Evolutionary conservation across 2,113 vertebrate species (phyloP).

Genomic region (Oryzias celebensis): DNA sequence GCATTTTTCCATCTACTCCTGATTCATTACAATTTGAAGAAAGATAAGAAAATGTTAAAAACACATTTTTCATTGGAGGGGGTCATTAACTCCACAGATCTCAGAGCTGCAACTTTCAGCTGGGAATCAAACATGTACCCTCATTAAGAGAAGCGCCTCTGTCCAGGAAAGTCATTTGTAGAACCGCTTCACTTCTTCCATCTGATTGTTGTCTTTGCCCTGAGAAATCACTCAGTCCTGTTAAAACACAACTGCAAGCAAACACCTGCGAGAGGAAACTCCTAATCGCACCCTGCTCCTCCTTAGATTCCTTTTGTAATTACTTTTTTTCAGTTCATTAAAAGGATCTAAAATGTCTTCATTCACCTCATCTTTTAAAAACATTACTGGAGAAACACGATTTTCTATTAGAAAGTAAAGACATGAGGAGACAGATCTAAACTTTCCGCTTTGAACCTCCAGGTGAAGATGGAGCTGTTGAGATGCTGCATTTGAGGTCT

Average conservation of each 20-base stretch:
- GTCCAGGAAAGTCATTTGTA: constrained; percentile 2
- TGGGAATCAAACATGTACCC: no score
- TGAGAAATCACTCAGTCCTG: constrained; percentile 5
- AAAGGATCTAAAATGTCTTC: no score
- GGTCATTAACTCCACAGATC: no score
- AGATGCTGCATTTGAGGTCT: not conserved
- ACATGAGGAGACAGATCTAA: not conserved
- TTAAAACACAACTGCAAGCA: not conserved
- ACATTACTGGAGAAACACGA: no score
- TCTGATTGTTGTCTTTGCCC: constrained; percentile 12
- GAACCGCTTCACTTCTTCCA: not conserved
- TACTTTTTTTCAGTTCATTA: not conserved
- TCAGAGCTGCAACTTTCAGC: no score
- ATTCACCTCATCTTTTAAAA: no score
- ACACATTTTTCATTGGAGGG: no score
- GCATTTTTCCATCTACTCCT: no score
- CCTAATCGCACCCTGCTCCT: not conserved
- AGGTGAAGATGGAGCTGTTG: not conserved
- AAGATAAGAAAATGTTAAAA: no score
- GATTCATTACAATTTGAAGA: no score
- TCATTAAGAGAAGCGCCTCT: no score
- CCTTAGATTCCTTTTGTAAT: constrained; percentile 6
- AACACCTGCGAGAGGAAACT: not conserved
- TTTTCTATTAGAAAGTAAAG: no score
- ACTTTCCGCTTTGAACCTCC: not conserved